These are phyloP conservation scores for Boleophthalmus pectinirostris DNA, from an alignment of 2,113 vertebrate species.

Conservation along the genomic window DNA sequence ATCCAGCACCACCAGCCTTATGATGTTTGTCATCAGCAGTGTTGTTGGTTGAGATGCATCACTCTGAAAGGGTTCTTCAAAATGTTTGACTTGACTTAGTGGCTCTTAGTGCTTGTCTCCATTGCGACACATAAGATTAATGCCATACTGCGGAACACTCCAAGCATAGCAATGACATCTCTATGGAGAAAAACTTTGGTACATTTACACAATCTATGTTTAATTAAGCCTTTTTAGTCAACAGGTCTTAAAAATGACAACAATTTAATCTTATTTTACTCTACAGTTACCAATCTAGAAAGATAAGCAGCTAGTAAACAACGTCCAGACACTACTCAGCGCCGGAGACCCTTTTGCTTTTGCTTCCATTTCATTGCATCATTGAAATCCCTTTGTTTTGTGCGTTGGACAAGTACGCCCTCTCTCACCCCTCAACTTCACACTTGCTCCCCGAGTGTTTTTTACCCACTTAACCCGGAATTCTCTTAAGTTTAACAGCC, in stretches of 20 bases:
- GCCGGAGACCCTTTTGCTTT: no score
- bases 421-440: constrained; percentile 30
- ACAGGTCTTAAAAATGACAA: not conserved
- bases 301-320: not conserved
- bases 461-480: constrained; percentile 42
- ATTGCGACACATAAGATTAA: no score
- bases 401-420: constrained; percentile 43
- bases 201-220: not conserved
- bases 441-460: constrained; percentile 36
- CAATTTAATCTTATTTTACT: not conserved
- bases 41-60: no score
- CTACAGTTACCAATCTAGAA: not conserved
- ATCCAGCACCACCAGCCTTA: no score
- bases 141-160: no score
- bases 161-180: no score
- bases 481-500: constrained; percentile 29
- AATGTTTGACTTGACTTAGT: no score
- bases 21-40: no score
- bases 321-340: not conserved
- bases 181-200: no score
- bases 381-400: constrained; percentile 36
- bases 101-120: no score
- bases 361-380: constrained; percentile 16
- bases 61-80: no score
- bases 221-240: not conserved